These are phyloP conservation scores for Cercocebus atys DNA, from an alignment of 2,113 vertebrate genomes.

Conservation along the genomic window DNA sequence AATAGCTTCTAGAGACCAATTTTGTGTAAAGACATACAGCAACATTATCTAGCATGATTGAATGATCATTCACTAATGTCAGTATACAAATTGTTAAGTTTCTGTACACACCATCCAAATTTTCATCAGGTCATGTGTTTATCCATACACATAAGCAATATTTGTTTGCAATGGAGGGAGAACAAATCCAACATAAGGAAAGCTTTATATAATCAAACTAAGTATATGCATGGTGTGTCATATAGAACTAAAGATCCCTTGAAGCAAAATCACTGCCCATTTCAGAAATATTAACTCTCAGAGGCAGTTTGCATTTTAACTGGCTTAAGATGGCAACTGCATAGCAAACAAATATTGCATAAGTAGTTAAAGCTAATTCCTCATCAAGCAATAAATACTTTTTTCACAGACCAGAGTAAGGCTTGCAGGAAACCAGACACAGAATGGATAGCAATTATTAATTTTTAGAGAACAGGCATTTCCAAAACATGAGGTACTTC, in stretches of 20 bases:
- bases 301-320: constrained; percentile 19
- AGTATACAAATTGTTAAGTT: background rate
- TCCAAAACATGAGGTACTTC: background rate
- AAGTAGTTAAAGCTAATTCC: background rate
- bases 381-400: constrained; percentile 40
- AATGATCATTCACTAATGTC: background rate
- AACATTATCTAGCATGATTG: background rate
- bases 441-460: background rate
- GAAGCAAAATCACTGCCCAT: background rate
- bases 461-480: background rate
- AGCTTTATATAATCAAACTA: background rate
- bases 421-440: background rate
- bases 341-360: background rate
- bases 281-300: background rate
- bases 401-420: background rate
- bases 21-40: background rate
- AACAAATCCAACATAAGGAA: background rate
- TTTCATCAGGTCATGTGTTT: constrained; percentile 18
- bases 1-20: background rate
- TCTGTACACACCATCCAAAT: background rate
- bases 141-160: background rate
- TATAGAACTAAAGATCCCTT: background rate
- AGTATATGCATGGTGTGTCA: background rate
- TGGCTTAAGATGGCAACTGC: background rate
- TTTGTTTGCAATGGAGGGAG: background rate